These are phyloP conservation scores for Pyrrhosoma nymphula DNA, from an alignment of 2,888 invertebrate genomes.

Conservation along the genomic window DNA sequence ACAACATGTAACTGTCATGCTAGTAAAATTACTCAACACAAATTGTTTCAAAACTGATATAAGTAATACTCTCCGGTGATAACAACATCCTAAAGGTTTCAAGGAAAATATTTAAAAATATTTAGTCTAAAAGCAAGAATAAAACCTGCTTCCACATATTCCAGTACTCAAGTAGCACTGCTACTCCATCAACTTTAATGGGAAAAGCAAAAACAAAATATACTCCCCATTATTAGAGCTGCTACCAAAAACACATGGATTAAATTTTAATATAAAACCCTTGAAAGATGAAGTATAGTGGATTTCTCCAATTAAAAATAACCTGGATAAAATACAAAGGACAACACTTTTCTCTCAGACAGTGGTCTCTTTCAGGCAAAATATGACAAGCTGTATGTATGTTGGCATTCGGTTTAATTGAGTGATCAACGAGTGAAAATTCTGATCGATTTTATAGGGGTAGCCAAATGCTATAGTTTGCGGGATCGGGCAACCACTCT, in stretches of 20 bases:
- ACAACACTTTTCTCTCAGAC: slow-evolving; percentile 68
- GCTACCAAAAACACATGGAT: neutral
- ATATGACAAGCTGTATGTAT: slow-evolving; percentile 72
- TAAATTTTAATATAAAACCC: neutral
- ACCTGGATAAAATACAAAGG: neutral
- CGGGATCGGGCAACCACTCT: neutral
- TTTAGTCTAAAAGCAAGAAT: neutral
- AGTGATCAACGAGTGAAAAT: slow-evolving; percentile 72
- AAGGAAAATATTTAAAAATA: neutral
- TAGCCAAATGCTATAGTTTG: slow-evolving; percentile 34
- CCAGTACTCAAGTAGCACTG: neutral
- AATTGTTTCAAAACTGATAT: neutral
- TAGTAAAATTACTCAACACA: neutral
- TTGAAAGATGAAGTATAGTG: neutral
- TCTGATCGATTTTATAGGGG: slow-evolving; percentile 59
- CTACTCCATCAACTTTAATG: neutral
- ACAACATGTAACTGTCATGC: neutral
- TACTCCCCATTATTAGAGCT: neutral
- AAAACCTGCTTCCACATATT: neutral
- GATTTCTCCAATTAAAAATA: neutral
- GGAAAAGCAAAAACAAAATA: neutral
- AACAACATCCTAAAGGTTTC: neutral
- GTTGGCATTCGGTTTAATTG: slow-evolving; percentile 73
- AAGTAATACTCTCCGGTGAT: neutral
- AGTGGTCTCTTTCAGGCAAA: slow-evolving; percentile 73